Conservation (phyloP, 1,140 invertebrate genomes). For the Euura saliciscinereae region DNA sequence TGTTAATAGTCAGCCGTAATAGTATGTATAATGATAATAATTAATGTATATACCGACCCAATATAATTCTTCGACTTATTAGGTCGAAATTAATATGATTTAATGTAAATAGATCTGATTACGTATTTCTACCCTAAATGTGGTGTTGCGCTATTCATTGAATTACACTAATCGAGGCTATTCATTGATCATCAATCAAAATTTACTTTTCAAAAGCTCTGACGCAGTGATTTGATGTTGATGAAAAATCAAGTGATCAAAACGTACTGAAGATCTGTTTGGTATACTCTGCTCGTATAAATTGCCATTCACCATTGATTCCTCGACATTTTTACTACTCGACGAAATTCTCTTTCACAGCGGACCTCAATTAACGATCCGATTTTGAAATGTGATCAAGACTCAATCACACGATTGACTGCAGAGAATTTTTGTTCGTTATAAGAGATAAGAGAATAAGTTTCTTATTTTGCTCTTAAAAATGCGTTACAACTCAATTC, state of each 20-base stretch:
- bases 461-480: too few relatives aligned
- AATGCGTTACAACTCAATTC: too few relatives aligned
- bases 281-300: neutral
- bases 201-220: neutral
- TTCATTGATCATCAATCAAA: neutral
- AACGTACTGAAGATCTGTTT: neutral
- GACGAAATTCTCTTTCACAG: too few relatives aligned
- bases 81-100: neutral
- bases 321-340: too few relatives aligned
- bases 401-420: too few relatives aligned
- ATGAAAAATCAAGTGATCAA: neutral
- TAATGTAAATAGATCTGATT: neutral
- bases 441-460: too few relatives aligned
- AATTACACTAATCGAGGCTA: neutral
- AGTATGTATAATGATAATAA: neutral
- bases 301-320: too few relatives aligned
- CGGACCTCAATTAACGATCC: too few relatives aligned
- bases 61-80: neutral
- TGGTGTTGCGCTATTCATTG: neutral
- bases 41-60: neutral
- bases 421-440: too few relatives aligned
- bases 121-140: neutral
- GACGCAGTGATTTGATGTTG: neutral
- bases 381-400: too few relatives aligned
- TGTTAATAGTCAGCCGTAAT: neutral